Percentiles rank a stretch among this genome's conserved stretches.
Evolutionary conservation across 2,113 vertebrate species (phyloP).

Genomic region (Ursus arctos): DNA sequence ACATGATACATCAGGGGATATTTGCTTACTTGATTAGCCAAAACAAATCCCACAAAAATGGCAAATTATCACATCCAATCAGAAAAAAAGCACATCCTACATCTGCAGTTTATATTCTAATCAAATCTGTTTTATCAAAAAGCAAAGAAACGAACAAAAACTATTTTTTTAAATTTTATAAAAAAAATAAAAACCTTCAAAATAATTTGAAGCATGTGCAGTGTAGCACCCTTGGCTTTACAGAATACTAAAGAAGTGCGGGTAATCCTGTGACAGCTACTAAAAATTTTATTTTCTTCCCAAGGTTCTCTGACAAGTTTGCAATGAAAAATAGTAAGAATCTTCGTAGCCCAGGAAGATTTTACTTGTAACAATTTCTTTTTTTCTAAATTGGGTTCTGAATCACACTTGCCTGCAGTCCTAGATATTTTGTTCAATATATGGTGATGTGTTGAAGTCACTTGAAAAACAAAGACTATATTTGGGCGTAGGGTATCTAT

Average conservation of each 20-base stretch:
- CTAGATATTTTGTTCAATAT: slow-evolving; percentile 10
- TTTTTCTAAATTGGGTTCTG: background rate
- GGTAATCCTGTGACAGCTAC: background rate
- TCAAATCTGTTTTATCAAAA: background rate
- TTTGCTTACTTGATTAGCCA: background rate
- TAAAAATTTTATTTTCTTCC: background rate
- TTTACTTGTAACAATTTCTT: slow-evolving; percentile 22
- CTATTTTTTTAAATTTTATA: background rate
- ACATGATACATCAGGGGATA: background rate
- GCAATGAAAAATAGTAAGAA: background rate
- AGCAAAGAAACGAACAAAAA: background rate
- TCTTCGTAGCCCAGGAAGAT: background rate
- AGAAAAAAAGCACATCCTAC: background rate
- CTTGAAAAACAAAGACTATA: background rate
- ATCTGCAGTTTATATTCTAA: background rate
- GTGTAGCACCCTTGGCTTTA: background rate
- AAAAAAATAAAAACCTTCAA: background rate
- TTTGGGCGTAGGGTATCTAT: background rate
- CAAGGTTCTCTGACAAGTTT: slow-evolving; percentile 22
- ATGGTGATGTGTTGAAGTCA: background rate
- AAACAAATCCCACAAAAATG: background rate
- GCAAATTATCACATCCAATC: background rate
- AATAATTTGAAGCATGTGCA: background rate
- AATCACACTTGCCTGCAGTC: background rate
- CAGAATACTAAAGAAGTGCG: background rate